phyloP scores from a whole-genome alignment of 1,140 invertebrate species.

The Kradibia gibbosae region DNA sequence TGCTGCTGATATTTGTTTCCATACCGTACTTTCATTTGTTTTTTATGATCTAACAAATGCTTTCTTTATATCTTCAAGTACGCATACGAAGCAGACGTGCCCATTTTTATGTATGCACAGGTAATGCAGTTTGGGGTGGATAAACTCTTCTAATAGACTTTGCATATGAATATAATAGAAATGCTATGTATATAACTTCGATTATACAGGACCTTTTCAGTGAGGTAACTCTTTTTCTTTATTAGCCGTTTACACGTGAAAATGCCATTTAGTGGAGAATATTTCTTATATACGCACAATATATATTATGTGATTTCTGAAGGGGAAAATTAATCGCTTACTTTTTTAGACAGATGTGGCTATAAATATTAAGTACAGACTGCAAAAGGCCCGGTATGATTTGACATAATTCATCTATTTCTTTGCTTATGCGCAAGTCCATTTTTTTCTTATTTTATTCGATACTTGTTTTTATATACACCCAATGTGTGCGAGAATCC shows the following conservation, averaged over 20 bases:
- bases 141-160: slow-evolving; percentile 73
- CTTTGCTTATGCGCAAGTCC: slow-evolving; percentile 33
- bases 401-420: slow-evolving; percentile 47
- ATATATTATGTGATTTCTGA: not conserved
- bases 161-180: slow-evolving; percentile 72
- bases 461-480: slow-evolving; percentile 41
- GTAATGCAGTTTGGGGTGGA: slow-evolving; percentile 54
- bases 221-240: not conserved
- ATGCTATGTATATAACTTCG: slow-evolving; percentile 69
- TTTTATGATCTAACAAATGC: not conserved
- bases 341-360: not conserved
- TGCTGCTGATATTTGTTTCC: not conserved
- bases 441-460: slow-evolving; percentile 19
- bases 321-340: not conserved
- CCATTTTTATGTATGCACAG: slow-evolving; percentile 12
- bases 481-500: slow-evolving; percentile 10
- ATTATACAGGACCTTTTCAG: slow-evolving; percentile 55
- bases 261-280: not conserved
- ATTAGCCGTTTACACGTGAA: slow-evolving; percentile 32
- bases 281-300: slow-evolving; percentile 5
- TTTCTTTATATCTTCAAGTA: slow-evolving; percentile 23
- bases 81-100: slow-evolving; percentile 34
- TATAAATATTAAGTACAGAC: not conserved
- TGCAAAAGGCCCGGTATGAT: slow-evolving; percentile 41
- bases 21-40: not conserved